A percentile compares a stretch with the other conserved stretches of the same genome.
Evolutionary conservation across 1,140 invertebrate species (phyloP).

Genomic region (Stratiolaelaps scimitus): DNA sequence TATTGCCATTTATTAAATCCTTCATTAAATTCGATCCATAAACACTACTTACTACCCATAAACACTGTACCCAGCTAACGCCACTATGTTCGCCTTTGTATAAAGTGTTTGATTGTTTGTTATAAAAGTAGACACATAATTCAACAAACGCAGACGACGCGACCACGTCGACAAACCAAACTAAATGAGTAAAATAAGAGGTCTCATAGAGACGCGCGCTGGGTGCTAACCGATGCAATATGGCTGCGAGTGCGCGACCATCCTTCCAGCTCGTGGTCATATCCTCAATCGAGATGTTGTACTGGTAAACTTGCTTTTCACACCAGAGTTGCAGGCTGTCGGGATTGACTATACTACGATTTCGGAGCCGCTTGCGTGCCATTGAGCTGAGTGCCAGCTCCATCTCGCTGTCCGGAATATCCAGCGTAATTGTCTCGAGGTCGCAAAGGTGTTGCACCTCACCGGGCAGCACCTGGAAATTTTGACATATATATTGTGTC

Average conservation of each 20-base stretch:
- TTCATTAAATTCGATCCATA: too few relatives aligned
- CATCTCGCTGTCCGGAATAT: constrained; percentile 12
- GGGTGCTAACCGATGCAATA: constrained; percentile 55
- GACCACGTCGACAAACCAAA: constrained; percentile 25
- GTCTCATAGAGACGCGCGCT: too few relatives aligned
- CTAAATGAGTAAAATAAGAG: constrained; percentile 48
- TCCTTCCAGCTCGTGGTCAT: constrained; percentile 58
- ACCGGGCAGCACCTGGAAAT: neutral
- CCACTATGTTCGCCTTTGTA: too few relatives aligned
- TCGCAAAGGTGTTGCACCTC: constrained; percentile 14
- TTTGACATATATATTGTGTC: too few relatives aligned
- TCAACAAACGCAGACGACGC: neutral
- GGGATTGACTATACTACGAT: constrained; percentile 48
- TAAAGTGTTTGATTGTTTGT: too few relatives aligned
- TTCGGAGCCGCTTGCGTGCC: constrained; percentile 19
- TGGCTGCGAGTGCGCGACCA: constrained; percentile 65
- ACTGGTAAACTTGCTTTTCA: constrained; percentile 56
- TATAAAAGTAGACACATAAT: too few relatives aligned
- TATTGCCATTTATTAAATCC: too few relatives aligned
- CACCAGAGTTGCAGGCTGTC: constrained; percentile 63
- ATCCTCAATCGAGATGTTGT: constrained; percentile 53
- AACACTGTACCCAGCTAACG: too few relatives aligned
- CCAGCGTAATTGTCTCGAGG: constrained; percentile 22
- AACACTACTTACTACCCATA: too few relatives aligned
- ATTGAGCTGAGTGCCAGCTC: neutral